Percentiles rank a stretch among this genome's conserved stretches.
Conservation (phyloP, 1,140 invertebrate genomes). For the Drosophila baimaii region DNA sequence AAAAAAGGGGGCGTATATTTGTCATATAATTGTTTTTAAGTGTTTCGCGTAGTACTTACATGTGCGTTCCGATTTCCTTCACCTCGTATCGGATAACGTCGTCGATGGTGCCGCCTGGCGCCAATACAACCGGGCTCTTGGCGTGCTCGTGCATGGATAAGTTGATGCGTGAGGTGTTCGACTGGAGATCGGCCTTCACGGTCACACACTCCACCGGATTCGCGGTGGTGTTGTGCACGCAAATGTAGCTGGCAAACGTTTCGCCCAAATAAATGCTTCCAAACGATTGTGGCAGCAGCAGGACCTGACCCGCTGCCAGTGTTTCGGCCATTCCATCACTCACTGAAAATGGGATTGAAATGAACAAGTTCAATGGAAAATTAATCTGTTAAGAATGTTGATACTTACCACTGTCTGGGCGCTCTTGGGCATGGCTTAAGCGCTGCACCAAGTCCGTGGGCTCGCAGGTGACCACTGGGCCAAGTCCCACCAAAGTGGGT, state of each 20-base stretch:
- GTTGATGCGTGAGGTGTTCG: conserved; percentile 92
- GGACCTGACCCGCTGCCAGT: conserved; percentile 93
- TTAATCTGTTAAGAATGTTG: background rate
- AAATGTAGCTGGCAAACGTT: conserved; percentile 98
- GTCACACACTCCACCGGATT: conserved; percentile 92
- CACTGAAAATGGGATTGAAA: background rate
- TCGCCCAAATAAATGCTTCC: conserved; percentile 94
- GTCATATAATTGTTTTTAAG: background rate
- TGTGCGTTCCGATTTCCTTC: conserved; percentile 98
- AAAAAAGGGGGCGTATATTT: conserved; percentile 66
- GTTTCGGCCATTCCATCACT: conserved; percentile 86
- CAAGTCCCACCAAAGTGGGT: conserved; percentile 59
- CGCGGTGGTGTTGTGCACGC: conserved; percentile 97
- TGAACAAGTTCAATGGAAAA: too few relatives aligned
- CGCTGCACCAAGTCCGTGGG: conserved; percentile 55
- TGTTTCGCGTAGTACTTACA: conserved; percentile 86
- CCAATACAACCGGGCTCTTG: conserved; percentile 88
- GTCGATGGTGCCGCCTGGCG: conserved; percentile 94
- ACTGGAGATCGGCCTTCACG: conserved; percentile 96
- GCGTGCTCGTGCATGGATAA: conserved; percentile 88
- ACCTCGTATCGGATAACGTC: conserved; percentile 99
- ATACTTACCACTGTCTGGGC: conserved; percentile 2
- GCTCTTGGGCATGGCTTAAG: conserved; percentile 34
- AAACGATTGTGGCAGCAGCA: conserved; percentile 97
- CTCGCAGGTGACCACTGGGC: conserved; percentile 66